Conservation (phyloP, 2,797 vertebrate genomes). For the Manis pentadactyla region DNA sequence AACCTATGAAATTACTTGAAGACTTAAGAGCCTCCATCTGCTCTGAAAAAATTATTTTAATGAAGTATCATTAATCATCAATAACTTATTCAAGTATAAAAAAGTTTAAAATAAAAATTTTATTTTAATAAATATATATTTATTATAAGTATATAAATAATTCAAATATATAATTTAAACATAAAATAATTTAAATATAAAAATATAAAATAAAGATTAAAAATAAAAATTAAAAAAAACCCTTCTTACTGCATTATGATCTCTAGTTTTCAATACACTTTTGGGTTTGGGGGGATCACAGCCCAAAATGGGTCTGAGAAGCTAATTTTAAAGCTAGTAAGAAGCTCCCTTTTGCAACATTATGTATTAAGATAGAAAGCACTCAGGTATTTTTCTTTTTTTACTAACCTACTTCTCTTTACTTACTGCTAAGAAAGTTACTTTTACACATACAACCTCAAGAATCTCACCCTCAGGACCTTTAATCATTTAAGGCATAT, state of each 20-base stretch:
- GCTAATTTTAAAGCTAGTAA: background rate
- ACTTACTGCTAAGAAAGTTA: background rate
- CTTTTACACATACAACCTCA: background rate
- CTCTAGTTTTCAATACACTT: background rate
- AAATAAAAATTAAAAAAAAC: conserved; percentile 5
- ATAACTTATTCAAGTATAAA: conserved; percentile 6
- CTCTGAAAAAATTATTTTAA: background rate
- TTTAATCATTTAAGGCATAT: background rate
- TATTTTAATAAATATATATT: too few species aligned
- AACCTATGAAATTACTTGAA: background rate
- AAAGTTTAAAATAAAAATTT: background rate
- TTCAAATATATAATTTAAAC: too few species aligned
- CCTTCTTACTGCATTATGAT: background rate
- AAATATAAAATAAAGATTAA: background rate
- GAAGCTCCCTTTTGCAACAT: background rate
- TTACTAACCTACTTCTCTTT: background rate
- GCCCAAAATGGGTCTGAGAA: background rate
- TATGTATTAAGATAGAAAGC: background rate
- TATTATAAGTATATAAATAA: too few species aligned
- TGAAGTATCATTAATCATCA: background rate
- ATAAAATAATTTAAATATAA: too few species aligned
- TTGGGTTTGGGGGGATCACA: background rate
- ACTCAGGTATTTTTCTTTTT: background rate
- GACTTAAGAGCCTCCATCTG: background rate
- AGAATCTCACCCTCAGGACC: background rate